Evolutionary conservation across 2,888 invertebrate genomes (phyloP).

Genomic region (Lithophane semibrunnea): DNA sequence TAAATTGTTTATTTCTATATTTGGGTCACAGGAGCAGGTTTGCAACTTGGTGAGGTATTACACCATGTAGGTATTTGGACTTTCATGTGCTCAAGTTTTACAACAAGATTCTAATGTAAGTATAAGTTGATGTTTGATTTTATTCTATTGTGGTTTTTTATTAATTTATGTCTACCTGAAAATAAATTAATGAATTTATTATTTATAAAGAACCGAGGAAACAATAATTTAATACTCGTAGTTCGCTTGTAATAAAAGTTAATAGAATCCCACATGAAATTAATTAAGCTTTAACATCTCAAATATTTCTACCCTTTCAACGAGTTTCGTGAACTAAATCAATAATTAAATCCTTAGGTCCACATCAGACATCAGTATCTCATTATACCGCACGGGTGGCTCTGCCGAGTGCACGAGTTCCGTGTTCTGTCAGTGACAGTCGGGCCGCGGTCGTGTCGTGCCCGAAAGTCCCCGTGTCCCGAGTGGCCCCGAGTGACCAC

Average conservation of each 20-base stretch:
- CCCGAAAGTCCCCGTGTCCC: not conserved
- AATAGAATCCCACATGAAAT: not conserved
- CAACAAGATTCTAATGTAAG: not conserved
- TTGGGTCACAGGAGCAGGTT: not conserved
- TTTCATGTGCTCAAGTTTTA: not conserved
- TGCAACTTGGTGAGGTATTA: not conserved
- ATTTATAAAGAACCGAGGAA: not conserved
- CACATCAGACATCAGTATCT: conserved; percentile 20
- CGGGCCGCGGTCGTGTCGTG: conserved; percentile 4
- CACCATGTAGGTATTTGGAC: not conserved
- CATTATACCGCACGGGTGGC: conserved; percentile 30
- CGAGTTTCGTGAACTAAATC: conserved; percentile 1
- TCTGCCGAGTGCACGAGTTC: not conserved
- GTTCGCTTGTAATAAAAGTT: not conserved
- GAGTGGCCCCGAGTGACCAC: not conserved
- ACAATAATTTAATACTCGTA: too few species aligned
- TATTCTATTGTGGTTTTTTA: too few species aligned
- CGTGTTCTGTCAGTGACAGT: conserved; percentile 30
- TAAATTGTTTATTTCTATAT: conserved; percentile 2
- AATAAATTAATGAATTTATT: too few species aligned
- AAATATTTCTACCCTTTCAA: not conserved
- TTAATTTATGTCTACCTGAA: too few species aligned
- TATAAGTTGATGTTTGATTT: too few species aligned
- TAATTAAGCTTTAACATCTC: not conserved
- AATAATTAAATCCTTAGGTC: not conserved